Evolutionary conservation across 1,140 invertebrate species (phyloP).

Genomic region (Chironomus tepperi): DNA sequence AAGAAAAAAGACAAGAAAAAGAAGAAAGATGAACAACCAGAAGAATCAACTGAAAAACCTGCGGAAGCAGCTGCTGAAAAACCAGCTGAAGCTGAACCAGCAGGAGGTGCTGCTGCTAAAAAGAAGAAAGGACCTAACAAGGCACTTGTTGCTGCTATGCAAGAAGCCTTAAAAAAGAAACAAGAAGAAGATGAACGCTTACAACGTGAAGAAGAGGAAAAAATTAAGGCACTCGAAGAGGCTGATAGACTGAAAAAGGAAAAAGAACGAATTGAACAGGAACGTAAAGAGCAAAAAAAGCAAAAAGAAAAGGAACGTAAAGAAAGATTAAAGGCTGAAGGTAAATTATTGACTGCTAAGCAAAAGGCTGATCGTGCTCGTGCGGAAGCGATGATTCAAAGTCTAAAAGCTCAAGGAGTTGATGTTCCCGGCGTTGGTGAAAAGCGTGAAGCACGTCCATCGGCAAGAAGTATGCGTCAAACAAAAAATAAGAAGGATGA

Average conservation of each 20-base stretch:
- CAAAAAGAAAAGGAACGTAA: conserved; percentile 91
- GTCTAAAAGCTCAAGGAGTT: conserved; percentile 74
- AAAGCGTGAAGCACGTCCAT: conserved; percentile 56
- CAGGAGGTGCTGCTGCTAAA: conserved; percentile 43
- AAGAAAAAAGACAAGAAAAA: conserved; percentile 50
- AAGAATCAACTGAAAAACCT: conserved; percentile 25
- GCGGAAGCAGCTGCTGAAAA: not conserved
- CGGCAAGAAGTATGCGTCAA: conserved; percentile 58
- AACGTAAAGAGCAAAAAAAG: conserved; percentile 84
- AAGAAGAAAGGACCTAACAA: conserved; percentile 63
- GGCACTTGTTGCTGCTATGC: conserved; percentile 71
- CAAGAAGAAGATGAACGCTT: conserved; percentile 82
- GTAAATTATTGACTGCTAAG: conserved; percentile 85
- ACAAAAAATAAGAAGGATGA: conserved; percentile 56
- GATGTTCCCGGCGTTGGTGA: conserved; percentile 52
- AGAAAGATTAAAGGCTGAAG: conserved; percentile 87
- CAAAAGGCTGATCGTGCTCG: conserved; percentile 83
- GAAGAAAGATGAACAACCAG: conserved; percentile 40
- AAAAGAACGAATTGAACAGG: conserved; percentile 70
- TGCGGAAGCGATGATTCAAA: conserved; percentile 79
- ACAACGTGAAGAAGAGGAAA: conserved; percentile 71
- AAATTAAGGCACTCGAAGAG: conserved; percentile 62
- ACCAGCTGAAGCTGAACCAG: conserved; percentile 44
- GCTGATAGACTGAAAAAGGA: conserved; percentile 62
- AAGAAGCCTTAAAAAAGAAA: conserved; percentile 77